Conservation (phyloP, 2,888 invertebrate species). For the Synanthedon formicaeformis region DNA sequence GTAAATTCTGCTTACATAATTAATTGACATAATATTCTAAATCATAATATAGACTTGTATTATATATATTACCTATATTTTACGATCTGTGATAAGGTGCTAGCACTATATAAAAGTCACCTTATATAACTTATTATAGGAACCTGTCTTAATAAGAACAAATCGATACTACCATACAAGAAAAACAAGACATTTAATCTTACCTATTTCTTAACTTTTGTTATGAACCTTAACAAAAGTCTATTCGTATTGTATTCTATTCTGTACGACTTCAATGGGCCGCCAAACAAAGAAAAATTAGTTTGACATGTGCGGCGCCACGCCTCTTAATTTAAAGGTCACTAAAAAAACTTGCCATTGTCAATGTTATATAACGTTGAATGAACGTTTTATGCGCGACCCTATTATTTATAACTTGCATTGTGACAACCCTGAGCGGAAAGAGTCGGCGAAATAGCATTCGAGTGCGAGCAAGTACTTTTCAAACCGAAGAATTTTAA, state of each 20-base stretch:
- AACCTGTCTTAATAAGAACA: too few relatives aligned
- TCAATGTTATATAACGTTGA: too few relatives aligned
- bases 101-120: too few relatives aligned
- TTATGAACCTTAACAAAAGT: not conserved
- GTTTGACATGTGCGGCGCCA: conserved; percentile 16
- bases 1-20: too few relatives aligned
- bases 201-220: not conserved
- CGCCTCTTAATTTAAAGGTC: conserved; percentile 20
- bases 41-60: too few relatives aligned
- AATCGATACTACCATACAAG: too few relatives aligned
- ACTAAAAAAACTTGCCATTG: conserved; percentile 11
- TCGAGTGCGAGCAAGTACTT: conserved; percentile 3
- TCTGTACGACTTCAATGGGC: not conserved
- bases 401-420: too few relatives aligned
- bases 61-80: too few relatives aligned
- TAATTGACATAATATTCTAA: too few relatives aligned
- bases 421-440: not conserved
- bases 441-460: not conserved
- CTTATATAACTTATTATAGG: too few relatives aligned
- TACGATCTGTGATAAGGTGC: too few relatives aligned
- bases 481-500: conserved; percentile 21
- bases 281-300: conserved; percentile 21
- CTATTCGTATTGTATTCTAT: not conserved
- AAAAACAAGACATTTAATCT: not conserved
- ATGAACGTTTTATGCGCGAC: too few relatives aligned